Evolutionary conservation across 2,797 vertebrate species (phyloP), one percentile per base, ranked within the genome.

Genomic region (Morelia viridis): DNA sequence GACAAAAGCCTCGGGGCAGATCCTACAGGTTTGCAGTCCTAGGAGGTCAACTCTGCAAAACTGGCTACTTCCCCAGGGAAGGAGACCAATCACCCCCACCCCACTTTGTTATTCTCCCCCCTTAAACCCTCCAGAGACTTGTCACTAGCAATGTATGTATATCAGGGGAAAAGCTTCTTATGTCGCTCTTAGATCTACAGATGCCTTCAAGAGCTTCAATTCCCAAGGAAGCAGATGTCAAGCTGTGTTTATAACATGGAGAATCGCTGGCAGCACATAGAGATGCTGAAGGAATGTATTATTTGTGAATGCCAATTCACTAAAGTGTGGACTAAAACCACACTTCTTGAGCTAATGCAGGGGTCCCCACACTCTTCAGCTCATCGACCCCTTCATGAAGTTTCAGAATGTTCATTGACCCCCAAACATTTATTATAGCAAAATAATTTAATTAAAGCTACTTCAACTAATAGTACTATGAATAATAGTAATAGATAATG

Each of bases 91-190:
- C 65, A 11, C 5, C 3, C 53, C 8, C 5, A 26, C 26, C 28
- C 50, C 24, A 22, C 26, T 89, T 65, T 57, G 88, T 71, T 35
- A 89, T 56, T 71, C 88, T 8, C 10, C 53, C 22, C 89, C 56
- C 17, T 90, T 12, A 7, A 12, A 7, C 12, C 28, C 56, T 58
- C 19, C 4, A 26, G 88, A 80, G 84, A 8, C 31, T 86, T 89
- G 31, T 71, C 11, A 8, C 19, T 92, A 83, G 41, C 92, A 87
- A 19, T 65, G 13, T n/a, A 68, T 24, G 57, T 80, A 31, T 92
- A 83, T 92, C 71, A 31, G 57, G 91, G 91, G 86, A 53, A 83
- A 58, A 83, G 61, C 46, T 7, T 61, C 64, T 61, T 91, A 31
- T 6, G 26, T 19, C 64, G 53, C 87, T 89, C 61, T 85, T 80